Base-by-base conservation (phyloP, 2,113 vertebrate genomes). In the Cynoglossus semilaevis region DNA sequence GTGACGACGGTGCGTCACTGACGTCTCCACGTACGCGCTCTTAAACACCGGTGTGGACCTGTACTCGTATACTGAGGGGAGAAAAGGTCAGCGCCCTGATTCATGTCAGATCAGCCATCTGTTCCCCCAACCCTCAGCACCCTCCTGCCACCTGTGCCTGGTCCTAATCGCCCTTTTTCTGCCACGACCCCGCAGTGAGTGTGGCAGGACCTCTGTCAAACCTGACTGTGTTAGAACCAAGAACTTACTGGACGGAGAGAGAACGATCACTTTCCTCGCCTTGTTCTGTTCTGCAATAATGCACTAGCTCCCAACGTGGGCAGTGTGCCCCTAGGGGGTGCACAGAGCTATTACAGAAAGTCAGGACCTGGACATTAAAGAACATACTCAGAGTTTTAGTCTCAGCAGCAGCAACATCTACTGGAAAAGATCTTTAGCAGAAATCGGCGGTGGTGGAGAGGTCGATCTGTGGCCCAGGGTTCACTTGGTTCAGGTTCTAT, bases 31-130 rank as follows among this genome's bases (percentile, higher is more conserved):
- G 63, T 68, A 64, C 63, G 50, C 19, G 73, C 37, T 18, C 46
- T 37, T n/a, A n/a, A 53, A 70, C 60, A 56, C 60, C 57, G n/a
- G 38, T 49, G 67, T 58, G 48, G 59, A 67, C 50, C 19, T 12
- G 68, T 54, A 69, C 72, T 68, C 66, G 22, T 72, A 69, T 74
- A 66, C 61, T 11, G 13, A 5, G 35, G 67, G 77, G 62, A 67
- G 51, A 57, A 76, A 82, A 84, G 87, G 83, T 86, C 83, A 78
- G 67, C 57, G 7, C 51, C 51, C 48, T 12, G 50, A 64, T 72
- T 80, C 72, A 47, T 45, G 38, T 77, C 77, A 62, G 76, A 77
- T 67, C 70, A 56, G 77, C 87, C 87, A 87, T 86, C 87, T 89
- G 85, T 64, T 81, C 67, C 49, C 64, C 56, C 45, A n/a, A 35